Conservation (phyloP, 1,140 invertebrate genomes). For the Drosophila kohkoa region DNA sequence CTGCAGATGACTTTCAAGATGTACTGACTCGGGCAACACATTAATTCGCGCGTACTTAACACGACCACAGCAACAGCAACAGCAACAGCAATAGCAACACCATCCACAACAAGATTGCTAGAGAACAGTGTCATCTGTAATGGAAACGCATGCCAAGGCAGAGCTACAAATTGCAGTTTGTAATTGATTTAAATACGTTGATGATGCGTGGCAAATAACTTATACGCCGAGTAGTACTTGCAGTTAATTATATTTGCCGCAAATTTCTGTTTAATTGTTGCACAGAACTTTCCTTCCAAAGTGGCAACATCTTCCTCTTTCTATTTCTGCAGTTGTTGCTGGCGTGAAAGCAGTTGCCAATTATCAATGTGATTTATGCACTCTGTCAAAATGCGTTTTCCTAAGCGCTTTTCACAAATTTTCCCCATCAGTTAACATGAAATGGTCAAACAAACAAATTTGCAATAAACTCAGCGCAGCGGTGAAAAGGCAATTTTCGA, state of each 20-base stretch:
- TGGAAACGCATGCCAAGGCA: slow-evolving; percentile 79
- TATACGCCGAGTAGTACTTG: slow-evolving; percentile 18
- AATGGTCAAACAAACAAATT: slow-evolving; percentile 72
- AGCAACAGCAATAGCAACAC: slow-evolving; percentile 12
- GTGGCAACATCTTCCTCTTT: not conserved
- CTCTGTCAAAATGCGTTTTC: slow-evolving; percentile 75
- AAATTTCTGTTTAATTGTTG: slow-evolving; percentile 69
- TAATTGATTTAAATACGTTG: slow-evolving; percentile 84
- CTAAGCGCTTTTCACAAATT: slow-evolving; percentile 77
- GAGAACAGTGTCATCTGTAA: slow-evolving; percentile 70
- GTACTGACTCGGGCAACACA: slow-evolving; percentile 76
- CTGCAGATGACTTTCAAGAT: slow-evolving; percentile 63
- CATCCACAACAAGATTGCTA: not conserved
- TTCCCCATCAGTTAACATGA: slow-evolving; percentile 78
- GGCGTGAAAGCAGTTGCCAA: slow-evolving; percentile 75
- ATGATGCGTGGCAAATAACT: slow-evolving; percentile 79
- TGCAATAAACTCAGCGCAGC: slow-evolving; percentile 78
- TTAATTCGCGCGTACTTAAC: slow-evolving; percentile 82
- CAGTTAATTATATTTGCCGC: slow-evolving; percentile 36
- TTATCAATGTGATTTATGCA: slow-evolving; percentile 77
- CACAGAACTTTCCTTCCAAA: slow-evolving; percentile 64
- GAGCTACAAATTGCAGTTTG: slow-evolving; percentile 74
- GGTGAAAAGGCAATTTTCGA: slow-evolving; percentile 75
- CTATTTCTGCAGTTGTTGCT: not conserved
- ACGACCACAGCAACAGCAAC: slow-evolving; percentile 47